Evolutionary conservation across 2,113 vertebrate genomes (phyloP), one percentile per base, ranked within the genome.

Genomic region (Sturnus vulgaris): DNA sequence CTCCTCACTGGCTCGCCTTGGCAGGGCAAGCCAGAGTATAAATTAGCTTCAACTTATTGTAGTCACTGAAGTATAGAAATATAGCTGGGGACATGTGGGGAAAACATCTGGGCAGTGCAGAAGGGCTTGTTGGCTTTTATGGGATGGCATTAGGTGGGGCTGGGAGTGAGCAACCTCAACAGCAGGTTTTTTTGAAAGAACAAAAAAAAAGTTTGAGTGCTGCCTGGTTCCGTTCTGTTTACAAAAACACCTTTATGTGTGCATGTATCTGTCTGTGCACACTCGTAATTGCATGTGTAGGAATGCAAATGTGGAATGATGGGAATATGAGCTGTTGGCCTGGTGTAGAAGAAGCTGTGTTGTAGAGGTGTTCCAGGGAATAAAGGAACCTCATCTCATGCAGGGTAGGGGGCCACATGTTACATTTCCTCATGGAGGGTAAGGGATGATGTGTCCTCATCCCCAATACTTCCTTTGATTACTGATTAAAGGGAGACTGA

Each of bases 1-100:
- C 76, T 92, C 82, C 52, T 87, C 2, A 3, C 50, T 1, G 0
- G 31, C 73, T 94, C 0, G 8, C 35, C 59, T 95, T 92, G 85
- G 92, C 93, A 94, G 85, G 71, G 22, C 63, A 47, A 81, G 49
- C 44, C 23, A 4, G 69, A 35, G 73, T 53, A 61, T 93, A 81
- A 95, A 95, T 96, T 83, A 96, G 87, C 90, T 90, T 81, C 66
- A 93, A 75, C 87, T 96, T 94, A 78, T 0, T 83, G 75, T 70
- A 78, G 82, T 73, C 82, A 85, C 60, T 90, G 75, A 94, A 92
- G 87, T 95, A 82, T 88, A 94, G 71, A 94, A 95, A 94, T 71
- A 66, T 10, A 92, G 85, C 75, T 66, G 93, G 64, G 71, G 59
- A 83, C 90, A 68, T 27, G 71, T 2, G 0, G 82, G 68, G 79